Base-by-base conservation (phyloP, 2,888 invertebrate genomes). In the Platycnemis pennipes region DNA sequence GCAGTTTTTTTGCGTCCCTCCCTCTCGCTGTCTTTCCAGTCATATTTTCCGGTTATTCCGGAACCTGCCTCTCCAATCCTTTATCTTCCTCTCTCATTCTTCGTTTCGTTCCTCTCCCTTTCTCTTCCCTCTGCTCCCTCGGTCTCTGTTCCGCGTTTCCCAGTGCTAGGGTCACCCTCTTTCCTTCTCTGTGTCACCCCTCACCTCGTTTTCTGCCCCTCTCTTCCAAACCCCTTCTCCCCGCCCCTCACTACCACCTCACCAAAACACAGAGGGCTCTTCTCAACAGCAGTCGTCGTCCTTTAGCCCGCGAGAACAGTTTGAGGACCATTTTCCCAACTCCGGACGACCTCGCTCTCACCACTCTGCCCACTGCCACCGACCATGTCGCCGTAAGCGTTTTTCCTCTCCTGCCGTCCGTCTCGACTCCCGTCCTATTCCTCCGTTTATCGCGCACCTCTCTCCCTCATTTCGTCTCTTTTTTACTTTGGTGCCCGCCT, bases 1-100 rank as follows among this genome's bases (percentile, higher is more conserved):
- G 46, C 63, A 44, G 44, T 91, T 91, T 69, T n/a, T 63, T 69
- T 22, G 53, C 56, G 19, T 89, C 26, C 63, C 4, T 26, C n/a
- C 26, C 63, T 7, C 11, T 37, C 31, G 11, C 37, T 91, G 91
- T 91, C 91, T 63, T 91, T 89, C 37, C 49, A 46, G 53, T 89
- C 88, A 89, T 89, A 46, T 87, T 46, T 87, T 44, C n/a, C n/a
- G 26, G 44, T 87, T n/a, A 46, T 46, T 87, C 46, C 37, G 44
- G 87, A 26, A 45, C 44, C 26, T 46, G 26, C 87, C 8, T 37
- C 26, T 49, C 49, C 88, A 46, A 53, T 26, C 46, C 45, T 89
- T 7, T 42, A 22, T 37, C 91, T n/a, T 63, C 37, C 42, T 91
- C 26, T 69, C 42, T 42, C 26, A 53, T 13, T 13, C 42, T 42